A percentile compares a stretch with the other conserved stretches of the same genome.
phyloP scores from a whole-genome alignment of 2,888 invertebrate species.

The Steinernema carpocapsae region DNA sequence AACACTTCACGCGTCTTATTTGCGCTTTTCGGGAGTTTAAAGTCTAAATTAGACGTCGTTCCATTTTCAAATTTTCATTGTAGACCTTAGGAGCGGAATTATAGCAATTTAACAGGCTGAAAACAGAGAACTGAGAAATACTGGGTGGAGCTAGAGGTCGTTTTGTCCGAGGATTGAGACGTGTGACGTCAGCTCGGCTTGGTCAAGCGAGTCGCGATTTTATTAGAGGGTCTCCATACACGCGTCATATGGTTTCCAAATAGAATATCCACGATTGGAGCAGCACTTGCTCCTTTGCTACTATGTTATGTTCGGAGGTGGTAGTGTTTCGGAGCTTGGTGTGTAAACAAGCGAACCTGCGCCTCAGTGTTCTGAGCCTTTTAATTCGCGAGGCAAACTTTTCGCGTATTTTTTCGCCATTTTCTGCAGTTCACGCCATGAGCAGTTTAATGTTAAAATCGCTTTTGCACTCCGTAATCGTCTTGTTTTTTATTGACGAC shows the following conservation, averaged over 20 bases:
- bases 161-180: constrained; percentile 28
- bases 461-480: not conserved
- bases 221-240: constrained; percentile 31
- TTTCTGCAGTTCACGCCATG: not conserved
- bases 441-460: not conserved
- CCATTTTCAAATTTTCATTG: no score
- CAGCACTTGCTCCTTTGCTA: not conserved
- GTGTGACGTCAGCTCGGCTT: constrained; percentile 1
- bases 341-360: no score
- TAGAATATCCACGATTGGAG: not conserved
- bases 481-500: not conserved
- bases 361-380: no score
- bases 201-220: constrained; percentile 34
- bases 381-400: not conserved
- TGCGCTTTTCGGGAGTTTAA: not conserved
- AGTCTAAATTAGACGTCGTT: no score
- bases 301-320: not conserved
- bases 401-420: not conserved
- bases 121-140: not conserved
- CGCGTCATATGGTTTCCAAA: constrained; percentile 29
- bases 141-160: constrained; percentile 5
- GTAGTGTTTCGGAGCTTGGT: no score
- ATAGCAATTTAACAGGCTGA: not conserved
- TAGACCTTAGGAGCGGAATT: no score
- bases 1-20: not conserved